phyloP scores from a whole-genome alignment of 2,113 vertebrate genomes.

The Lepus timidus region DNA sequence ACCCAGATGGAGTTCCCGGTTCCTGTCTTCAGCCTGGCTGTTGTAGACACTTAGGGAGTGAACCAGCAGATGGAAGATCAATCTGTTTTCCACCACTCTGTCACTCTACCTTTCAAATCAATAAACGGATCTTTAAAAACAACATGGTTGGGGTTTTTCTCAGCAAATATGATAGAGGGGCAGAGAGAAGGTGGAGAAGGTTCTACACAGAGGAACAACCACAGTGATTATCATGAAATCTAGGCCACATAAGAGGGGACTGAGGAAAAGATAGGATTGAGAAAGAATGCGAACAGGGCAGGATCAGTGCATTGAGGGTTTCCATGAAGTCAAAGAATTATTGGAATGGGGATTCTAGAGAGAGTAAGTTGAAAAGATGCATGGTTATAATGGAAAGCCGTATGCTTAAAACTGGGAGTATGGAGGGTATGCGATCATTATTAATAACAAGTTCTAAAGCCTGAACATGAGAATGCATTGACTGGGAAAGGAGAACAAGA shows the following conservation, averaged over 20 bases:
- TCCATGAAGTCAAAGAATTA: not conserved
- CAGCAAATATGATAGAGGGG: not conserved
- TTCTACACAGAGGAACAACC: not conserved
- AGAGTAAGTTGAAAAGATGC: not conserved
- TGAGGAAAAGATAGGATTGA: not conserved
- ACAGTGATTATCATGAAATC: not conserved
- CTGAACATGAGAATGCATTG: not conserved
- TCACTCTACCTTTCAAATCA: too few species aligned
- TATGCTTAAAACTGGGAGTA: not conserved
- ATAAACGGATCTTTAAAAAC: too few species aligned
- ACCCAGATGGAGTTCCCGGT: too few species aligned
- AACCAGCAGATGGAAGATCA: too few species aligned
- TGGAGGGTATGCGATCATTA: not conserved
- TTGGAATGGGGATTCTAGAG: not conserved
- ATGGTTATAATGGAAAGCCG: not conserved
- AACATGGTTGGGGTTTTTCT: not conserved
- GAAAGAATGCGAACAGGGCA: not conserved
- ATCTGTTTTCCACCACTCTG: too few species aligned
- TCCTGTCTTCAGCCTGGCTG: too few species aligned
- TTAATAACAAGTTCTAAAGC: not conserved
- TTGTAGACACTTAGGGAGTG: too few species aligned
- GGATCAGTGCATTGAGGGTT: not conserved
- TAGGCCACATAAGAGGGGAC: not conserved
- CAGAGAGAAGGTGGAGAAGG: not conserved
- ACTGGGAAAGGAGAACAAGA: not conserved